Base-by-base conservation (phyloP, 2,888 invertebrate genomes). In the Rhyacophila evoluta region DNA sequence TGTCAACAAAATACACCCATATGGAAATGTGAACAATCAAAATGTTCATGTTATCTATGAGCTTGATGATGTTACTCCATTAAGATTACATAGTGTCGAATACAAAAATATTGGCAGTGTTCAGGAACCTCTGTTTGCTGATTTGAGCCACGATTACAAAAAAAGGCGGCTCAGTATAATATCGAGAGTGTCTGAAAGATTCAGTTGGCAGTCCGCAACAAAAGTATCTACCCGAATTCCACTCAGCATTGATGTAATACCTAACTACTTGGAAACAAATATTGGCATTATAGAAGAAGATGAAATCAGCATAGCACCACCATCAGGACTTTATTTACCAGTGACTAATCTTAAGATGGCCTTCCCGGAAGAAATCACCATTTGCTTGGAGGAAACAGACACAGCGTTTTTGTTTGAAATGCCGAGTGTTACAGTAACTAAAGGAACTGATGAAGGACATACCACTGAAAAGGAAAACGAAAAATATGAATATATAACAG, bases 301-400 rank as follows among this genome's bases (percentile, higher is more conserved):
- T 2, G 19, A 19, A 19, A 55, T 69, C 27, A 33, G 69, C 69
- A 19, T 27, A n/a, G 73, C 36, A 19, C 68, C 72, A 8, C 75
- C 72, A 15, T 78, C 72, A 12, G 78, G 37, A 38, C n/a, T 69
- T 11, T 69, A 33, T 55, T 33, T 81, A 10, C 73, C 77, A 8
- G 36, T 25, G 37, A 77, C 55, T 33, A 15, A 19, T 76, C 12
- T 36, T 37, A 77, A 81, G 76, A 78, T 76, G 84, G 85, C 85
- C 10, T 89, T 90, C 82, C 92, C 92, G 10, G 87, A 91, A 1
- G 91, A 91, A 83, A 90, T 94, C 33, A 91, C 90, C 82, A 86
- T 95, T 3, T 87, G 88, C n/a, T 86, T 95, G 1, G 91, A 88
- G 78, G 95, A 95, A 87, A 94, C 94, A 0, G 90, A 92, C 68